Evolutionary conservation across 2,888 invertebrate species (phyloP).

Genomic region (Hypsopygia costalis): DNA sequence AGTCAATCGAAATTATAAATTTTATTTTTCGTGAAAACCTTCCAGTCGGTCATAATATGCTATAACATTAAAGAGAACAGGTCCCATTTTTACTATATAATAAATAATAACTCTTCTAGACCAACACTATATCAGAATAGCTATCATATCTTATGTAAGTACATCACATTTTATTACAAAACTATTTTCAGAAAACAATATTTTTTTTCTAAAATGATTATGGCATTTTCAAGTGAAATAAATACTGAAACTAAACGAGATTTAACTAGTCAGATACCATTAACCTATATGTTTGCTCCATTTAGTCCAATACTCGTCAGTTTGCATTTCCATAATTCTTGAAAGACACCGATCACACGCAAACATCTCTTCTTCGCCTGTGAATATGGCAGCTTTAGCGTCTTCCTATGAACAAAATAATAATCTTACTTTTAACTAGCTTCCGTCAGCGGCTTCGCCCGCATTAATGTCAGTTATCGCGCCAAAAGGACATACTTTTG

Average conservation of each 20-base stretch:
- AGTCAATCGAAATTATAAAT: too few relatives aligned
- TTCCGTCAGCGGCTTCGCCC: background rate
- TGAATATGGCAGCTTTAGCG: constrained; percentile 94
- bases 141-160: background rate
- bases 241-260: constrained; percentile 17
- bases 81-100: too few relatives aligned
- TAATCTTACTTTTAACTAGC: background rate
- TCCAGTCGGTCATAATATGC: too few relatives aligned
- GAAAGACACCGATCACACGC: constrained; percentile 97
- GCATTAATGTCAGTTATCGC: too few relatives aligned
- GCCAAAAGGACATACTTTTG: too few relatives aligned
- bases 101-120: too few relatives aligned
- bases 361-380: constrained; percentile 98
- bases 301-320: constrained; percentile 94
- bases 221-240: constrained; percentile 6
- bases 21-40: too few relatives aligned
- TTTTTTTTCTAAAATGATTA: background rate
- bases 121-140: too few relatives aligned
- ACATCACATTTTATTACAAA: background rate
- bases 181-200: background rate
- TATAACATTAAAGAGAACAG: too few relatives aligned
- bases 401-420: constrained; percentile 78
- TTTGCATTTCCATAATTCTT: constrained; percentile 97
- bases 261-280: background rate
- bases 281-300: constrained; percentile 80